These are phyloP conservation scores for Agrochola litura DNA, from an alignment of 2,888 invertebrate species.

Conservation along the genomic window DNA sequence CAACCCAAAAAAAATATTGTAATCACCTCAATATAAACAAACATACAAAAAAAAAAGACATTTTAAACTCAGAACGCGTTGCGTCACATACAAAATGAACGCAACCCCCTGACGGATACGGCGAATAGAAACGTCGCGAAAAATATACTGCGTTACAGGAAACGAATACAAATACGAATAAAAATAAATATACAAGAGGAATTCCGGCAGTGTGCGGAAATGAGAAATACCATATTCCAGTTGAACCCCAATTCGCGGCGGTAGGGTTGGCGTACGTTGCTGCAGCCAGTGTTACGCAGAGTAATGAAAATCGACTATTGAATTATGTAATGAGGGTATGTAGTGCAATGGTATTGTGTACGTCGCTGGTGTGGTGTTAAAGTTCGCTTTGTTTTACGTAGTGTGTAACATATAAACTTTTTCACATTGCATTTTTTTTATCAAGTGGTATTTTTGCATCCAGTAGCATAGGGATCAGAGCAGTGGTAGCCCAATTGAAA, in stretches of 20 bases:
- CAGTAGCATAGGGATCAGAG: no score
- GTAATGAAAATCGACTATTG: conserved; percentile 60
- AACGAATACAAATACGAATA: conserved; percentile 89
- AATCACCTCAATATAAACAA: conserved; percentile 27
- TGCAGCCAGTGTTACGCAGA: conserved; percentile 18
- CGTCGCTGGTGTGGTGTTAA: not conserved
- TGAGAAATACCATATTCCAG: conserved; percentile 87
- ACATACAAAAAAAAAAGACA: conserved; percentile 2
- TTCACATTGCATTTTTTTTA: not conserved
- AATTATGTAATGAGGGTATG: conserved; percentile 46
- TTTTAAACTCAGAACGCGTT: conserved; percentile 27
- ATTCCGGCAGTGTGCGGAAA: conserved; percentile 81
- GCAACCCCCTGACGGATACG: conserved; percentile 65
- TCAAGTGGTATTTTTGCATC: not conserved
- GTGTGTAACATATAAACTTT: not conserved
- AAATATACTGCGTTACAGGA: conserved; percentile 85
- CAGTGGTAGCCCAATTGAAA: no score
- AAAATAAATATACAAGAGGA: conserved; percentile 86
- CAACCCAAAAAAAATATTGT: no score
- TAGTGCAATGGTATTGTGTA: not conserved
- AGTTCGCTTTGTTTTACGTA: conserved; percentile 4
- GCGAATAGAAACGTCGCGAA: conserved; percentile 82
- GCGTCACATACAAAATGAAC: conserved; percentile 64
- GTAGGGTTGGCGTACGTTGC: conserved; percentile 69
- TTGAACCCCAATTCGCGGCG: conserved; percentile 73